Base-by-base conservation (phyloP, 2,113 vertebrate species). In the Notarius lentiginosus region DNA sequence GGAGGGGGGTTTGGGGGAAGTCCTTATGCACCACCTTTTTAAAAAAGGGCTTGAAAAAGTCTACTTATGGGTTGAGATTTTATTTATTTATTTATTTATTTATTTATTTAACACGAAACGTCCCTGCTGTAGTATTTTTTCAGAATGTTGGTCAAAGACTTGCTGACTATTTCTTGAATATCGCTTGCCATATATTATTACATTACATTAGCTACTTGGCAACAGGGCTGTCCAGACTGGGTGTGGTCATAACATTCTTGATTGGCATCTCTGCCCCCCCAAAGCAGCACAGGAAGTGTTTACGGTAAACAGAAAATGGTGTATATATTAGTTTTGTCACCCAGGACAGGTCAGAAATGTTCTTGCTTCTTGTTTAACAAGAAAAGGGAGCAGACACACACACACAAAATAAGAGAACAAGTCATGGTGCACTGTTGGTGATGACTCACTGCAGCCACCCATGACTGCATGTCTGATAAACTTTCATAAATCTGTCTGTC, bases 401-500 rank as follows among this genome's bases (percentile, higher is more conserved):
- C 61, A 76, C 73, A 27, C 73, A 56, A 27, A 58, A 56, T 11
- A 79, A 10, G 7, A 79, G 27, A n/a, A 58, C 75, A 79, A 27
- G 15, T 60, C 27, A 51, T 24, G 22, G 58, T 85, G 66, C 70
- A 18, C 4, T 47, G 51, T 85, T 10, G 5, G 17, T 84, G 79
- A 82, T 79, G 86, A 83, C 27, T 53, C 68, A 79, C 27, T 58
- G 24, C 18, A 89, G 79, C 58, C 80, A 84, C 49, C 70, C 77
- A 85, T 80, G 55, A 82, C 83, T 87, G 34, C 61, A 72, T 82
- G 83, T 89, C 79, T 89, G 86, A 82, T 82, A 87, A n/a, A 60
- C 60, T 17, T 66, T 82, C 7, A 56, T 60, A 87, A 87, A 87
- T 87, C 88, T 87, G 70, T 76, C 41, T 18, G 7, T 85, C 60